A percentile compares a stretch with the other conserved stretches of the same genome.
Conservation (phyloP, 1,140 invertebrate genomes). For the Drosophila bocqueti region DNA sequence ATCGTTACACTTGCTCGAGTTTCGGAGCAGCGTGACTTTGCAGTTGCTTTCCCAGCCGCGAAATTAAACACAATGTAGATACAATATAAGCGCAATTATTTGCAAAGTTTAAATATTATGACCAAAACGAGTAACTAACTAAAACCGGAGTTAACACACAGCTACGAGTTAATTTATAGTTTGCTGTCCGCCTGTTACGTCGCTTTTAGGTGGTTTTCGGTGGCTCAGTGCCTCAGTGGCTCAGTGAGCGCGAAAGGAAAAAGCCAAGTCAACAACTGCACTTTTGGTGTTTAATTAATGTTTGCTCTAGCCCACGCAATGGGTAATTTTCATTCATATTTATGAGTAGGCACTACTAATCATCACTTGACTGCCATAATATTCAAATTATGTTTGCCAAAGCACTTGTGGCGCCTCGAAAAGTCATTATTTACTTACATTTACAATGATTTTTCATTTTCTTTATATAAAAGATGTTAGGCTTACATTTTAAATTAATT, state of each 20-base stretch:
- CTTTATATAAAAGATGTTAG: not conserved
- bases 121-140: conserved; percentile 6
- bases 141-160: conserved; percentile 8
- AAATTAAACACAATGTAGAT: conserved; percentile 43
- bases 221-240: conserved; percentile 26
- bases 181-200: conserved; percentile 52
- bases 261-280: conserved; percentile 28
- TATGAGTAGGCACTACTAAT: conserved; percentile 20
- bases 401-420: conserved; percentile 5
- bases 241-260: conserved; percentile 50
- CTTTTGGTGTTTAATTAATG: conserved; percentile 30
- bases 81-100: conserved; percentile 19
- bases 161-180: conserved; percentile 57
- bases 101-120: conserved; percentile 30
- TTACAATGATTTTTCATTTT: not conserved
- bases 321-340: conserved; percentile 21
- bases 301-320: conserved; percentile 19
- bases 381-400: conserved; percentile 11
- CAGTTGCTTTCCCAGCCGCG: conserved; percentile 31
- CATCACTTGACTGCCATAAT: conserved; percentile 11
- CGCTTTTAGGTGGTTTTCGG: conserved; percentile 19
- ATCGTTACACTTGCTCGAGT: conserved; percentile 46
- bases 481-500: not conserved
- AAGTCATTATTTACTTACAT: not conserved
- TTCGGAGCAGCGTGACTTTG: conserved; percentile 30